Evolutionary conservation across 2,797 vertebrate genomes (phyloP), one percentile per base, ranked within the genome.

Genomic region (Cossypha caffra): DNA sequence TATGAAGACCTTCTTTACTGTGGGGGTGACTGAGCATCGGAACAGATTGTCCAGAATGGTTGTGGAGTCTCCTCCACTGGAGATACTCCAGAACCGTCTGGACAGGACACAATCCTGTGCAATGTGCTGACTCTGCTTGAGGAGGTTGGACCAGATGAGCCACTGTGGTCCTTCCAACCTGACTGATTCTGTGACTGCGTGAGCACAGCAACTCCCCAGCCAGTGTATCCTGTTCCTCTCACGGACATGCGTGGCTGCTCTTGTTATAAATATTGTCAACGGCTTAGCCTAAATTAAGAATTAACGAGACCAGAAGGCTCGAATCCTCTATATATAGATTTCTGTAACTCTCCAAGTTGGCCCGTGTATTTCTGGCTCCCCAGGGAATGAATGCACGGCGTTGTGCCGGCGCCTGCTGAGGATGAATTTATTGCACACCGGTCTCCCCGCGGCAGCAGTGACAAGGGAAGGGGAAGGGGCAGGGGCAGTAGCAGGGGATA

Each of bases 231-330:
- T 3, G 7, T 25, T 61, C 51, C 26, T 71, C 54, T 11, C 29
- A 51, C 40, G 47, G 66, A 75, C 51, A 13, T 0, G 4, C 0
- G 2, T 69, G 43, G 66, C 80, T 67, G 78, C 52, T 80, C 38
- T 50, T 37, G 23, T 58, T 23, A 40, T 43, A 93, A 81, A 88
- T 38, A 63, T 7, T 48, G 33, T 25, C 61, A 71, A 45, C 16
- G n/a, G 59, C 57, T 90, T n/a, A 12, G 33, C 26, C 61, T 88
- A 80, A 86, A 80, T 52, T 66, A 91, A 82, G 93, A 79, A 89
- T 35, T 73, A 86, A 52, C 61, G 9, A 40, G 55, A 62, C 68
- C 38, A 73, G 59, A 69, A 80, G 66, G 14, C 43, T 50, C 4
- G 23, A 37, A 57, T 42, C 38, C 9, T 13, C 88, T 77, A 38